Evolutionary conservation across 2,888 invertebrate species (phyloP), one percentile per base, ranked within the genome.

Genomic region (Chouioia cunea): DNA sequence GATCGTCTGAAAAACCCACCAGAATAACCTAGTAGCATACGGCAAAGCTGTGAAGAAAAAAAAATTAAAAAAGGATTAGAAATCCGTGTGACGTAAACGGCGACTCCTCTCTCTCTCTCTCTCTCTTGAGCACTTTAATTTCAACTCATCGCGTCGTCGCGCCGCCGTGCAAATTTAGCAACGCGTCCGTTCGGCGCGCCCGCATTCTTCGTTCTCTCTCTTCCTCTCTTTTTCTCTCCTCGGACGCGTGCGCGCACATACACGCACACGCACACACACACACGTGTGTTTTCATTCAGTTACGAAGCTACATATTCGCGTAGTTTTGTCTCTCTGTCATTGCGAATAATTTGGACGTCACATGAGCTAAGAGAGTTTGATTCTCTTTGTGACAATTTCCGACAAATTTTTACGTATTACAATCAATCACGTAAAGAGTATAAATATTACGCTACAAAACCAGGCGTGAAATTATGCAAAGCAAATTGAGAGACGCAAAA

Each of bases 131-230:
- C 58, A 58, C 64, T 59, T 70, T 48, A 70, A 70, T 65, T 70
- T 62, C 65, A 50, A 48, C 62, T 15, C 36, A 36, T 36, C 46
- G 18, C 43, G 18, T 56, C 27, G 36, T 52, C 18, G 43, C 10
- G 10, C 52, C 23, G 54, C 53, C 63, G 69, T 53, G 58, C 64
- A 69, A 69, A 69, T 69, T 69, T 69, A 69, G 64, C 64, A n/a
- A 27, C 54, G 16, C n/a, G 56, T 53, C 50, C 20, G 44, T 14
- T 43, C 12, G 14, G 44, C 57, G 18, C 46, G 22, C 52, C 18
- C n/a, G 16, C 15, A 23, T 18, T 18, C n/a, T 57, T 46, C 16
- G 27, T 6, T 48, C 15, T 23, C 43, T 15, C 50, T 27, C 50
- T 65, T 22, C 16, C 22, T 52, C 52, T 63, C 64, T 22, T 48